Conservation (phyloP, 2,888 invertebrate genomes). For the Hemicrepidius hirtus region DNA sequence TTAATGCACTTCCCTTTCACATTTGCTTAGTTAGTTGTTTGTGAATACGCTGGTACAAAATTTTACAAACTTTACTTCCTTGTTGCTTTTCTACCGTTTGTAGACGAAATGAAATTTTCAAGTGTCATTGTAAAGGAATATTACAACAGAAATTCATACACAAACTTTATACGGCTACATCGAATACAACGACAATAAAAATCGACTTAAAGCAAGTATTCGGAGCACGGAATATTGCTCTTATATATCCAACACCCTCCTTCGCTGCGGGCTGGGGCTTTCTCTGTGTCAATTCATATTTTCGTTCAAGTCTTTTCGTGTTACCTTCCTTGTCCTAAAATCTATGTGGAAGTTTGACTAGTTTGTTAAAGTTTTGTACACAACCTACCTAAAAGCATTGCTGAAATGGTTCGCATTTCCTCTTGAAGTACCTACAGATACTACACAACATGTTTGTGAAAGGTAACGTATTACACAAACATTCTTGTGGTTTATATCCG, state of each 20-base stretch:
- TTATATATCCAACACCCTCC: constrained; percentile 58
- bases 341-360: constrained; percentile 50
- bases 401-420: constrained; percentile 12
- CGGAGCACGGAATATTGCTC: constrained; percentile 60
- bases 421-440: not conserved
- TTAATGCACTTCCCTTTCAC: constrained; percentile 20
- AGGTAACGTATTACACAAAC: not conserved
- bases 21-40: constrained; percentile 27
- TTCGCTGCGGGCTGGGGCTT: constrained; percentile 49
- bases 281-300: constrained; percentile 60
- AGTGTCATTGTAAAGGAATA: constrained; percentile 33
- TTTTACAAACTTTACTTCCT: constrained; percentile 10
- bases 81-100: not conserved
- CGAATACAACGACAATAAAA: constrained; percentile 59
- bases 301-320: constrained; percentile 54
- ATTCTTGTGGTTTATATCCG: not conserved
- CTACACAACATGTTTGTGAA: not conserved
- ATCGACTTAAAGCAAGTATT: constrained; percentile 58
- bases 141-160: constrained; percentile 53
- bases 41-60: not conserved
- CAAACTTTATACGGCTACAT: constrained; percentile 50
- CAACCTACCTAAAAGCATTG: constrained; percentile 11
- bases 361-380: constrained; percentile 37
- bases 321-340: constrained; percentile 54
- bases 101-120: constrained; percentile 24